Evolutionary conservation across 2,888 invertebrate genomes (phyloP).

Genomic region (Drosophila multiciliata): DNA sequence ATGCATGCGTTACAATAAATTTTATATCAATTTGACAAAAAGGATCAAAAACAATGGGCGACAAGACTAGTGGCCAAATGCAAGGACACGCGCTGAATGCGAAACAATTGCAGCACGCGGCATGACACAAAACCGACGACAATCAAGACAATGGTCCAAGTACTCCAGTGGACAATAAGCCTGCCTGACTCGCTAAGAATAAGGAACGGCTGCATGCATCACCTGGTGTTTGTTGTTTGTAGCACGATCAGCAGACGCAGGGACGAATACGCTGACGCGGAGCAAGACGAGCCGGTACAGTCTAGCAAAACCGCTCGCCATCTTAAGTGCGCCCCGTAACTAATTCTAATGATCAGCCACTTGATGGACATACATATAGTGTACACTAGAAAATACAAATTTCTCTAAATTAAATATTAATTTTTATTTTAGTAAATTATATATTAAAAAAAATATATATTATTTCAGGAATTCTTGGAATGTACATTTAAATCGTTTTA

Average conservation of each 20-base stretch:
- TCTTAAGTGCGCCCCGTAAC: slow-evolving; percentile 27
- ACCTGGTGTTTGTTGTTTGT: slow-evolving; percentile 69
- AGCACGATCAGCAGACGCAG: slow-evolving; percentile 33
- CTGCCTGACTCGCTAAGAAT: slow-evolving; percentile 48
- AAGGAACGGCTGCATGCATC: slow-evolving; percentile 64
- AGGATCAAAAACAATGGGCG: slow-evolving; percentile 74
- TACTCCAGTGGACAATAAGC: slow-evolving; percentile 69
- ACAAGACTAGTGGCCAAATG: slow-evolving; percentile 49
- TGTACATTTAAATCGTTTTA: not conserved
- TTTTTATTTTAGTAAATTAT: not conserved
- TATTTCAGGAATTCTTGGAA: not conserved
- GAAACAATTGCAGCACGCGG: slow-evolving; percentile 67
- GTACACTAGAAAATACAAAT: not conserved
- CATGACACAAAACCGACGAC: slow-evolving; percentile 62
- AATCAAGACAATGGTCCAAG: slow-evolving; percentile 63
- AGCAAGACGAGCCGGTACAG: slow-evolving; percentile 61
- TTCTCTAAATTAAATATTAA: not conserved
- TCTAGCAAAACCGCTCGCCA: slow-evolving; percentile 40
- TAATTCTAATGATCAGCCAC: slow-evolving; percentile 21
- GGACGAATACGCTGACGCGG: slow-evolving; percentile 27
- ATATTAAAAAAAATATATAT: not conserved
- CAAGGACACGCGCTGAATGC: slow-evolving; percentile 72
- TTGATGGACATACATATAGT: slow-evolving; percentile 25
- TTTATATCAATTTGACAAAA: slow-evolving; percentile 82
- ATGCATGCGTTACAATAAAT: slow-evolving; percentile 75